Evolutionary conservation across 2,797 vertebrate genomes (phyloP).

Genomic region (Lagorchestes hirsutus): DNA sequence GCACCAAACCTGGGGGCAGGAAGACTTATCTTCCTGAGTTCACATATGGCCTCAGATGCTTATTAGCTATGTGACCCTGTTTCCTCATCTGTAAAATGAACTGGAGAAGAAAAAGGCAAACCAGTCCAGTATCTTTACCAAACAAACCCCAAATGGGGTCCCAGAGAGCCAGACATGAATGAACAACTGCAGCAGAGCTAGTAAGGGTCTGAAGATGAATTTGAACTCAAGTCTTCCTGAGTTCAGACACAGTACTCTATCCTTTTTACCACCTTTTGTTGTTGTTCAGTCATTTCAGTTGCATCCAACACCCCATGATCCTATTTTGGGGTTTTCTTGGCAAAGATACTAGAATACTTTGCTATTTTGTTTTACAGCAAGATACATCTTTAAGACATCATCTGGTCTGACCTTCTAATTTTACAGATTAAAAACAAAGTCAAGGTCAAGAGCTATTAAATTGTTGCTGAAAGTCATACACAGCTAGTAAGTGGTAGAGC

Average conservation of each 20-base stretch:
- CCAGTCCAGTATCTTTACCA: background rate
- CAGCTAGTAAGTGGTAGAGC: background rate
- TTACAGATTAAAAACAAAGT: background rate
- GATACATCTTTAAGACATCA: background rate
- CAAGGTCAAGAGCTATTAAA: background rate
- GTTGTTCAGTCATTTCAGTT: background rate
- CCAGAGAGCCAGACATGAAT: background rate
- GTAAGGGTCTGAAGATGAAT: background rate
- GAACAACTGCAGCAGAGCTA: background rate
- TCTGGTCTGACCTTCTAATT: background rate
- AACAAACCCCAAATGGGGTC: background rate
- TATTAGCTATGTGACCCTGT: background rate
- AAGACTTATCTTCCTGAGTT: background rate
- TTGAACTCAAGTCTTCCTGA: background rate
- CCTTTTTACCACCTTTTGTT: background rate
- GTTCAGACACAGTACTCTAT: background rate
- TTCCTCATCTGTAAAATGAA: background rate
- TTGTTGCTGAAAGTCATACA: background rate
- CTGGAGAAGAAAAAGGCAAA: background rate
- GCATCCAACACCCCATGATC: background rate
- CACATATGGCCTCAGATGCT: background rate
- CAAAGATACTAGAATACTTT: background rate
- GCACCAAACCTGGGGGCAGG: background rate
- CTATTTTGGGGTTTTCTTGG: background rate
- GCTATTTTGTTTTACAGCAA: too few relatives aligned